Percentiles rank a stretch among this genome's conserved stretches.
phyloP scores from a whole-genome alignment of 2,113 vertebrate species.

The Bubo bubo region DNA sequence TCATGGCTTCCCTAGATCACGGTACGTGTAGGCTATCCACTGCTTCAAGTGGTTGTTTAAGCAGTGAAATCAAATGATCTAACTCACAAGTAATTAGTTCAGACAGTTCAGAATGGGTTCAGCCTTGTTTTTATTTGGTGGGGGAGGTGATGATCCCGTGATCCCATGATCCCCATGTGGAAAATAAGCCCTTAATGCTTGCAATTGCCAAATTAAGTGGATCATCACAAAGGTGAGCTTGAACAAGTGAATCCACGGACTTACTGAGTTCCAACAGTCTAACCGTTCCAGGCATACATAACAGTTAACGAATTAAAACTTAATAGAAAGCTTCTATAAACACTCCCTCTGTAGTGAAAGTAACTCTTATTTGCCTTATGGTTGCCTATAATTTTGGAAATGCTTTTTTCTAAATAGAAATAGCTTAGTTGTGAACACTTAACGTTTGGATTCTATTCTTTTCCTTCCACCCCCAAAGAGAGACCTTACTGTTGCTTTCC shows the following conservation, averaged over 20 bases:
- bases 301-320: background rate
- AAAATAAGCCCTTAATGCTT: background rate
- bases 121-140: background rate
- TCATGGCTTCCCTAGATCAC: background rate
- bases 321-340: background rate
- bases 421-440: background rate
- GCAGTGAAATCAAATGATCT: background rate
- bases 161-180: background rate
- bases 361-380: background rate
- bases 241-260: fast-evolving
- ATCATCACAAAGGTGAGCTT: background rate
- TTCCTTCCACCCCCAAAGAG: background rate
- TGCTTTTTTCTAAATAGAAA: background rate
- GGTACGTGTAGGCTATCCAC: fast-evolving
- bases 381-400: background rate
- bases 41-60: background rate
- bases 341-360: background rate
- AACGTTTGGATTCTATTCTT: background rate
- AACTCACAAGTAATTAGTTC: background rate
- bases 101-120: background rate
- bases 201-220: background rate
- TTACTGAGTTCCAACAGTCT: background rate
- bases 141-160: fast-evolving
- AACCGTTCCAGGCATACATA: background rate
- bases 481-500: background rate